Evolutionary conservation across 2,797 vertebrate species (phyloP).

Genomic region (Pseudocheirus occidentalis): DNA sequence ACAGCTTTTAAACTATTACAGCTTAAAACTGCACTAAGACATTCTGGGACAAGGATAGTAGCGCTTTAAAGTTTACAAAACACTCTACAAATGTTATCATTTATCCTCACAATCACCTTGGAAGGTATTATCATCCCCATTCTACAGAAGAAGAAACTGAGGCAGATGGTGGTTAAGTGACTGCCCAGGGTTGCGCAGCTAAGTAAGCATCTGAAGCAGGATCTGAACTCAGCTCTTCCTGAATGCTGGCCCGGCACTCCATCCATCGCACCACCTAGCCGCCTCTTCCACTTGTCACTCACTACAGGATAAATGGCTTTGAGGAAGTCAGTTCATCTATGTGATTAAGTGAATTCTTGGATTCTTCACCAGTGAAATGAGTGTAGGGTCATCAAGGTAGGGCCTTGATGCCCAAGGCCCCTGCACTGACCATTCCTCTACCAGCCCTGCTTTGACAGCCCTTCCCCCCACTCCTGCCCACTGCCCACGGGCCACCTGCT

Average conservation of each 20-base stretch:
- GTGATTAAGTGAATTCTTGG: background rate
- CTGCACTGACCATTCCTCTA: background rate
- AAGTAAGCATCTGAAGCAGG: background rate
- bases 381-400: too few species aligned
- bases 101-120: background rate
- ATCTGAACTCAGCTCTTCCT: background rate
- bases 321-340: background rate
- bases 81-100: background rate
- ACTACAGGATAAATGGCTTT: background rate
- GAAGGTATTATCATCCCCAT: background rate
- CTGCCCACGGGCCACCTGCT: too few species aligned
- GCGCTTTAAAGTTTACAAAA: background rate
- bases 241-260: background rate
- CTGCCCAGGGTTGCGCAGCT: background rate
- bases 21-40: background rate
- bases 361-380: background rate
- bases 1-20: background rate
- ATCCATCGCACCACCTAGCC: background rate
- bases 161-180: background rate
- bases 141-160: background rate
- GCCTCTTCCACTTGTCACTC: background rate
- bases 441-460: background rate
- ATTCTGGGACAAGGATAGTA: background rate
- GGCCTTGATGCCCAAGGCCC: background rate
- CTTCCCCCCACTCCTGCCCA: background rate